These are phyloP conservation scores for Andrena haemorrhoa DNA, from an alignment of 2,888 invertebrate genomes.

Conservation along the genomic window DNA sequence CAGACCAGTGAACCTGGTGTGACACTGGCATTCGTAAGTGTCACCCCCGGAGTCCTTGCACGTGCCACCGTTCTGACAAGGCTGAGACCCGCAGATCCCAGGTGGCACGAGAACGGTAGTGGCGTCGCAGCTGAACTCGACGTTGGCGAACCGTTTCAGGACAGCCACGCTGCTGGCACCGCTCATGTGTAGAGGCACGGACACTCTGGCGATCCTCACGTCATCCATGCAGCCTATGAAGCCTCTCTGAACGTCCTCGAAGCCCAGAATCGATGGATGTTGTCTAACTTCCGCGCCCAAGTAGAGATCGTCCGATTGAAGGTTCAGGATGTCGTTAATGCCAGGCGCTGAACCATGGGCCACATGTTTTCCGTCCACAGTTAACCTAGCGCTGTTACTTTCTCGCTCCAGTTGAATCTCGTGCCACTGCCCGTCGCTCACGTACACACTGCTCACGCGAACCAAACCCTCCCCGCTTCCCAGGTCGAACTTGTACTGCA, in stretches of 20 bases:
- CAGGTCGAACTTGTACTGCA: slow-evolving; percentile 96
- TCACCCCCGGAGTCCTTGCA: slow-evolving; percentile 87
- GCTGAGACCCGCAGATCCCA: slow-evolving; percentile 91
- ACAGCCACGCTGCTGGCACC: slow-evolving; percentile 88
- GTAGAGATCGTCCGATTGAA: slow-evolving; percentile 93
- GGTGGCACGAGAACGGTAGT: slow-evolving; percentile 86
- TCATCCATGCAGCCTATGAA: slow-evolving; percentile 97
- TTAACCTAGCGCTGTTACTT: slow-evolving; percentile 91
- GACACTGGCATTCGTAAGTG: slow-evolving; percentile 91
- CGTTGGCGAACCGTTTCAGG: slow-evolving; percentile 89
- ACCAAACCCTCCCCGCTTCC: slow-evolving; percentile 96
- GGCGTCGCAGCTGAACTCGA: slow-evolving; percentile 90
- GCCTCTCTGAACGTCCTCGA: slow-evolving; percentile 92
- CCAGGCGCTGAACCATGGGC: slow-evolving; percentile 93
- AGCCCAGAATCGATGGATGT: slow-evolving; percentile 90
- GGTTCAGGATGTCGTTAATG: slow-evolving; percentile 93
- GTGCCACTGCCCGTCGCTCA: slow-evolving; percentile 96
- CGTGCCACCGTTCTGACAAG: slow-evolving; percentile 92
- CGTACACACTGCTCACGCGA: slow-evolving; percentile 90
- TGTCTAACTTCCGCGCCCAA: slow-evolving; percentile 93
- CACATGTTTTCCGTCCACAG: slow-evolving; percentile 91
- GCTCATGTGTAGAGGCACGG: slow-evolving; percentile 91
- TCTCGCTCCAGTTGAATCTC: slow-evolving; percentile 92
- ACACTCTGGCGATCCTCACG: slow-evolving; percentile 90
- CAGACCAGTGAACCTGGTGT: slow-evolving; percentile 90